Base-by-base conservation (phyloP, 2,113 vertebrate species). In the Heliornis fulica region DNA sequence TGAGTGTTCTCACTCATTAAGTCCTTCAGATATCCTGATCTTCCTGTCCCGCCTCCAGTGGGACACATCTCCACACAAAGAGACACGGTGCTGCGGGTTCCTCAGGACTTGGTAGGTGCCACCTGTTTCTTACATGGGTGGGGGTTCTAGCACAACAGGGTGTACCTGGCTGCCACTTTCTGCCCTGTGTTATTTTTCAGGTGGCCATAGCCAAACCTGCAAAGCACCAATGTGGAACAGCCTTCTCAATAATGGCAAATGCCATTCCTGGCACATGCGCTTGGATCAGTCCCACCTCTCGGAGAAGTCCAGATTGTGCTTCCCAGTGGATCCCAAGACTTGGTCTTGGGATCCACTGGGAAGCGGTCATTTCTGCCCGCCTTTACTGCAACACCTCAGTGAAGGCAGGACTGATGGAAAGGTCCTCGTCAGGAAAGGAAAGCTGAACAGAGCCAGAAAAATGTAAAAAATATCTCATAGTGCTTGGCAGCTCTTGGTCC, bases 371-470 rank as follows among this genome's bases (percentile, higher is more conserved):
- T 93, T 72, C 48, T 71, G 93, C 43, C 7, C 0, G 1, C 76
- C 85, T 14, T 72, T 2, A 6, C 43, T 88, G 75, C 0, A 17
- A 57, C 50, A 48, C n/a, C 71, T 83, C 75, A 65, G 82, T 2
- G 3, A 72, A 87, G 22, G 59, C 77, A 82, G 84, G 51, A 10
- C 72, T 78, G 50, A 34, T 14, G 54, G 70, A 34, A 65, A 87
- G 54, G 36, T 83, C 61, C 45, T 82, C 41, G 11, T 28, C 17
- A 45, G 65, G 75, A 48, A 57, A 86, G 50, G 22, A 72, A 46
- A 66, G 53, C 59, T 76, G 79, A 83, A 74, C 50, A 79, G 65
- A 80, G 71, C 83, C 75, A 90, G 72, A 66, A 64, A 61, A 87
- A 68, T 50, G 60, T 43, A 84, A 51, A 74, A 75, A 89, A 43